phyloP scores from a whole-genome alignment of 2,797 vertebrate species.

The Emys orbicularis region DNA sequence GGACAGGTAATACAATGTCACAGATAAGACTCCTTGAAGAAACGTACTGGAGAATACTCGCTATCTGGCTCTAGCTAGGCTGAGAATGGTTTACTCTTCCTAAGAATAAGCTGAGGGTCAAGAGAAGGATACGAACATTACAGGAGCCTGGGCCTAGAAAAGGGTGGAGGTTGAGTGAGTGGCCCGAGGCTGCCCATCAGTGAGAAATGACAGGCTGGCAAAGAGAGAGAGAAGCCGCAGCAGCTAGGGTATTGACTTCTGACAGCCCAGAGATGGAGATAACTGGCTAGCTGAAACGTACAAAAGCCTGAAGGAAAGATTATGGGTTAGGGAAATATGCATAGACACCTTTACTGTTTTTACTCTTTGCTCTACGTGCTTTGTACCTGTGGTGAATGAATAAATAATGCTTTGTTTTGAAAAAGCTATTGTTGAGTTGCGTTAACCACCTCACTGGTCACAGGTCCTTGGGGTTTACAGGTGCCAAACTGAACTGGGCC shows the following conservation, averaged over 20 bases:
- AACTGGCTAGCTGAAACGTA: not conserved
- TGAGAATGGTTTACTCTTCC: too few relatives aligned
- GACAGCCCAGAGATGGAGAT: not conserved
- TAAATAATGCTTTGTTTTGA: not conserved
- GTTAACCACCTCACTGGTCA: not conserved
- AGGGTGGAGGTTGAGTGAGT: too few relatives aligned
- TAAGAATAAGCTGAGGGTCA: too few relatives aligned
- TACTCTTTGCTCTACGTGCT: not conserved
- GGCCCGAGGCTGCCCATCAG: too few relatives aligned
- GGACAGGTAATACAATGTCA: too few relatives aligned
- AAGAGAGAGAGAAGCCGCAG: too few relatives aligned
- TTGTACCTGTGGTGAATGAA: not conserved
- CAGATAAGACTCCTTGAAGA: too few relatives aligned
- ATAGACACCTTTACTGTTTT: not conserved
- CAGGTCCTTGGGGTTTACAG: not conserved
- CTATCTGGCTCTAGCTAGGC: too few relatives aligned
- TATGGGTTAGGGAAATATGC: not conserved
- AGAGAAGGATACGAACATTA: too few relatives aligned
- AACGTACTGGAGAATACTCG: too few relatives aligned
- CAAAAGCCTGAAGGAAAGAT: not conserved
- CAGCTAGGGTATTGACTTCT: not conserved
- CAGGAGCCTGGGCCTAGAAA: too few relatives aligned
- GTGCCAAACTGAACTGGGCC: not conserved
- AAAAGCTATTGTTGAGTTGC: not conserved
- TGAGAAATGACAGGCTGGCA: too few relatives aligned